phyloP scores from a whole-genome alignment of 2,797 vertebrate species.

The Arnoldichthys spilopterus region DNA sequence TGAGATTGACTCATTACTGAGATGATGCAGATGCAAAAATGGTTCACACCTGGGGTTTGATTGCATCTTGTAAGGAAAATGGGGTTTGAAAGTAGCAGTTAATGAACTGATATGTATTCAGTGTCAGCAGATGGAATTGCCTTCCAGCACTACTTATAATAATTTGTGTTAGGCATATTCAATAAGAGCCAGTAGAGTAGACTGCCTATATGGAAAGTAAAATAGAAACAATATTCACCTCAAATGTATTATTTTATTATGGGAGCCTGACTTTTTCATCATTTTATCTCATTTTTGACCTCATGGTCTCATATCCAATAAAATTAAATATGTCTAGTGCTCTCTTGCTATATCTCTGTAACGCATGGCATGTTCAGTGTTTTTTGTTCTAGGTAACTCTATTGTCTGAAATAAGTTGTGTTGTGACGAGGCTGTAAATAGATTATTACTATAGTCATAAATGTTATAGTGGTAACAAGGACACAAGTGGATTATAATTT shows the following conservation, averaged over 20 bases:
- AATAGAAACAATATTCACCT: not conserved
- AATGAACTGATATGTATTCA: conserved; percentile 10
- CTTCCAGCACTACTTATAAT: not conserved
- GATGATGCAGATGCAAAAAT: not conserved
- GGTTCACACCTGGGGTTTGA: conserved; percentile 1
- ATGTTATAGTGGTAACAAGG: conserved; percentile 31
- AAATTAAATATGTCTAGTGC: not conserved
- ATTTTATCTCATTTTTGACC: too few species aligned
- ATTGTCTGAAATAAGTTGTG: conserved; percentile 39
- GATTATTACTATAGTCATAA: conserved; percentile 21
- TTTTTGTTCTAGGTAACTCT: not conserved
- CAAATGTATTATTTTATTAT: too few species aligned
- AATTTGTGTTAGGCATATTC: not conserved
- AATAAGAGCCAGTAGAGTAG: not conserved
- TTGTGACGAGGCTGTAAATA: conserved; percentile 13
- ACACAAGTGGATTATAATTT: conserved; percentile 35
- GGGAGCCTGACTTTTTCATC: too few species aligned
- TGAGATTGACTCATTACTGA: conserved; percentile 7
- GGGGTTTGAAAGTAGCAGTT: not conserved
- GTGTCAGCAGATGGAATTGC: not conserved
- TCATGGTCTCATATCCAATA: too few species aligned
- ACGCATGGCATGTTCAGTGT: not conserved
- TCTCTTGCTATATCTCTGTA: not conserved
- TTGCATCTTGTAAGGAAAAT: not conserved
- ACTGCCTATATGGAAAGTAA: not conserved